Evolutionary conservation across 2,888 invertebrate species (phyloP), one percentile per base, ranked within the genome.

Genomic region (Troides helena): DNA sequence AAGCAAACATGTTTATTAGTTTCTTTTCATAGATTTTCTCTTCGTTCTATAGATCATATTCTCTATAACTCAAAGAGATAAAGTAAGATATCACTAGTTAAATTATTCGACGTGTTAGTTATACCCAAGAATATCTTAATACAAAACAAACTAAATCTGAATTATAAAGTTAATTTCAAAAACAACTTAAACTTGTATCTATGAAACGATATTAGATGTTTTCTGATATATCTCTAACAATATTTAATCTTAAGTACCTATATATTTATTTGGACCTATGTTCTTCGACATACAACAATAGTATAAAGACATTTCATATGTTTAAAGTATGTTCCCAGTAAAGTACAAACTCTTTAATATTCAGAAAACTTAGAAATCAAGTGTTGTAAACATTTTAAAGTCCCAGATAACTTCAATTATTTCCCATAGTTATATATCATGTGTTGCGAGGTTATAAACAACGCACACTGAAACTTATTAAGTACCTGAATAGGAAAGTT

Each of bases 401-500:
- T 50, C 17, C 0, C 18, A 14, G 5, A 17, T 50, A 14, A 1
- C 2, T 50, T 8, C 39, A 50, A 50, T 17, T 50, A 46, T 46
- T 14, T 46, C 10, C 1, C 46, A 46, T 8, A 8, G 6, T 14
- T 43, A 43, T 12, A 43, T 6, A 14, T 8, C 8, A 43, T 8
- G 12, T 17, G 2, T 17, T 50, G 14, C 50, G 12, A 14, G 50
- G 2, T 50, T 1, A 17, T 17, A 14, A 50, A 50, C 17, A 50
- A 30, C 50, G 17, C 18, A 18, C 18, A 50, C 17, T 50, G 17
- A 62, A n/a, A 46, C 46, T n/a, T 39, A 21, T 39, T 50, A 18
- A 57, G 46, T 76, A 96, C 96, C 95, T 96, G 89, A 97, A 97
- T 65, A 96, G 94, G 83, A 97, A 98, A 8, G 95, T 96, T 85